Evolutionary conservation across 2,113 vertebrate species (phyloP), one percentile per base, ranked within the genome.

Genomic region (Perca fluviatilis): DNA sequence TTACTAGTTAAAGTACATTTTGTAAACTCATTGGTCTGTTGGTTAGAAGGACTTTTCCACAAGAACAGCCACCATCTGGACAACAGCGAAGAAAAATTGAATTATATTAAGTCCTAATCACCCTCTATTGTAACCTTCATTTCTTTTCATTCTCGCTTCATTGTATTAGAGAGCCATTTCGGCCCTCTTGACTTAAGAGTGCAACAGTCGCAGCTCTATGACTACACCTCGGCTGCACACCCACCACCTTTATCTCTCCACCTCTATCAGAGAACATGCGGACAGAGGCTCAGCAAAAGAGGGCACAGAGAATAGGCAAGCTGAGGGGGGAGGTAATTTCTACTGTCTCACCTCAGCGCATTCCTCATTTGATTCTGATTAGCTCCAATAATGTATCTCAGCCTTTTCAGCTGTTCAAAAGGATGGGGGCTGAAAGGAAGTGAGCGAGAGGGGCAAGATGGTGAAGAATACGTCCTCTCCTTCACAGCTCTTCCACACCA

Each of bases 351-450:
- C 93, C 93, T 94, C 93, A 93, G 73, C 82, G 92, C 94, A 93
- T 94, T 94, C 90, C 82, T 94, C 92, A 95, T 95, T 95, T 92
- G 74, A 79, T 82, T 93, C 90, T 95, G 93, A 95, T 95, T 93
- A 95, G 91, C 92, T 95, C 92, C 91, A 94, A 93, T 94, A 95
- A 95, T 94, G 92, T 94, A 94, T 84, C 90, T 90, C 89, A 92
- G 92, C 91, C 89, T 93, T 93, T 90, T 93, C 89, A 92, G 91
- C 86, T 89, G 85, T 86, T 93, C 91, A 92, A 88, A 88, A 86
- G 83, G 77, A 77, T 21, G 80, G 70, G 72, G 86, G 68, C 57
- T 83, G 90, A 91, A 91, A 84, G 81, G 82, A 88, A 80, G 80
- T 65, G 62, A 65, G 80, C 6, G 33, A 77, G 80, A 84, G 71